These are phyloP conservation scores for Columba livia DNA, from an alignment of 2,113 vertebrate genomes.

Conservation along the genomic window DNA sequence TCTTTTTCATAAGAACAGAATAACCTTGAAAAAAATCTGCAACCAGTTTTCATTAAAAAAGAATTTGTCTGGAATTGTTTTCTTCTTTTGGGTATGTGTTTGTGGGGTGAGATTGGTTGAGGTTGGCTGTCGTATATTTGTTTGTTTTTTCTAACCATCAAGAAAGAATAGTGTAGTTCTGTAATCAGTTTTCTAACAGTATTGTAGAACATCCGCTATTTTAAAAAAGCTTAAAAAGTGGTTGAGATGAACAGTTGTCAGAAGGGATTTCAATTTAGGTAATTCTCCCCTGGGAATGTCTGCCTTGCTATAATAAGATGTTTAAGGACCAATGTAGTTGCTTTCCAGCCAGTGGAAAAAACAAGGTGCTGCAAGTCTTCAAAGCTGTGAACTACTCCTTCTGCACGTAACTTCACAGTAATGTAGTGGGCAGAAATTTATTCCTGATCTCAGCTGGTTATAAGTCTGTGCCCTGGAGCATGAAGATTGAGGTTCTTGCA, in stretches of 20 bases:
- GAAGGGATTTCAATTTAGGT: not conserved
- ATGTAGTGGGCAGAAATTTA: not conserved
- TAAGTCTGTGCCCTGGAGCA: conserved; percentile 29
- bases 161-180: not conserved
- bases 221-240: not conserved
- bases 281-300: not conserved
- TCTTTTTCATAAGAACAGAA: not conserved
- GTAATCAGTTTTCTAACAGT: not conserved
- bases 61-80: not conserved
- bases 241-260: not conserved
- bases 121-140: not conserved
- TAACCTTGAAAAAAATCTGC: not conserved
- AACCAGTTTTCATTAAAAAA: not conserved
- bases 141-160: no score
- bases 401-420: not conserved
- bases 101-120: not conserved
- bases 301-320: not conserved
- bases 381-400: not conserved
- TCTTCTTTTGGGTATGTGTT: not conserved
- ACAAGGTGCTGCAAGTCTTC: not conserved
- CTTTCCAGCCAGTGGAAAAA: not conserved
- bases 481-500: conserved; percentile 41
- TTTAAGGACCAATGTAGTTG: not conserved
- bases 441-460: conserved; percentile 43
- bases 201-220: not conserved